phyloP scores from a whole-genome alignment of 2,888 invertebrate species.

The Zaprionus bogoriensis region DNA sequence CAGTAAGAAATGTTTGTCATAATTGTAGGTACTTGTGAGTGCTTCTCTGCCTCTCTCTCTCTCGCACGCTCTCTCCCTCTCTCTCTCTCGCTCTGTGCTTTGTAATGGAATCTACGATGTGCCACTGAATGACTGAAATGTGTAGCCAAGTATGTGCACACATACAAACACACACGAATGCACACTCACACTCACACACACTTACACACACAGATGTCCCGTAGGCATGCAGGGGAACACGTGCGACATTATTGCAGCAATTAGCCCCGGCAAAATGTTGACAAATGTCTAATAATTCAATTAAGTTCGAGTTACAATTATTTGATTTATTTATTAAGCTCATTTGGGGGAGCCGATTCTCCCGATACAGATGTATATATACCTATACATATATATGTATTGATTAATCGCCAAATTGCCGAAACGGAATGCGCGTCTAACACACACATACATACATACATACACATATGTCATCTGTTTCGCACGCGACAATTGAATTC shows the following conservation, averaged over 20 bases:
- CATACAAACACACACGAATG: not conserved
- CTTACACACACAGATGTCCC: slow-evolving; percentile 5
- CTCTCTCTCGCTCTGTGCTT: slow-evolving; percentile 9
- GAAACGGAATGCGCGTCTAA: not conserved
- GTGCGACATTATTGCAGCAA: slow-evolving; percentile 76
- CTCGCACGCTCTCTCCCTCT: not conserved
- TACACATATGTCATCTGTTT: not conserved
- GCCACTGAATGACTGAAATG: slow-evolving; percentile 45
- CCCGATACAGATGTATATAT: not conserved
- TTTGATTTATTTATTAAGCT: slow-evolving; percentile 70
- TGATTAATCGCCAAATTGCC: not conserved
- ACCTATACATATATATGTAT: not conserved
- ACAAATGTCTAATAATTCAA: slow-evolving; percentile 77
- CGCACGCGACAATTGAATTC: too few relatives aligned
- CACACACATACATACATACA: too few relatives aligned
- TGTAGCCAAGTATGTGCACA: slow-evolving; percentile 13
- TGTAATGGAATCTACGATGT: slow-evolving; percentile 46
- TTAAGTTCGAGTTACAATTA: slow-evolving; percentile 70
- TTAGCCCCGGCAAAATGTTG: slow-evolving; percentile 64
- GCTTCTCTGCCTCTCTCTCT: not conserved
- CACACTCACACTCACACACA: not conserved
- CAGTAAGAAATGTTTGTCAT: slow-evolving; percentile 69
- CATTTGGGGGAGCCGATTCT: slow-evolving; percentile 19
- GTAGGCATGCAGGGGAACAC: slow-evolving; percentile 47
- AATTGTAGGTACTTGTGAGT: slow-evolving; percentile 71